These are phyloP conservation scores for Leiothrix lutea DNA, from an alignment of 2,113 vertebrate genomes.

Conservation along the genomic window DNA sequence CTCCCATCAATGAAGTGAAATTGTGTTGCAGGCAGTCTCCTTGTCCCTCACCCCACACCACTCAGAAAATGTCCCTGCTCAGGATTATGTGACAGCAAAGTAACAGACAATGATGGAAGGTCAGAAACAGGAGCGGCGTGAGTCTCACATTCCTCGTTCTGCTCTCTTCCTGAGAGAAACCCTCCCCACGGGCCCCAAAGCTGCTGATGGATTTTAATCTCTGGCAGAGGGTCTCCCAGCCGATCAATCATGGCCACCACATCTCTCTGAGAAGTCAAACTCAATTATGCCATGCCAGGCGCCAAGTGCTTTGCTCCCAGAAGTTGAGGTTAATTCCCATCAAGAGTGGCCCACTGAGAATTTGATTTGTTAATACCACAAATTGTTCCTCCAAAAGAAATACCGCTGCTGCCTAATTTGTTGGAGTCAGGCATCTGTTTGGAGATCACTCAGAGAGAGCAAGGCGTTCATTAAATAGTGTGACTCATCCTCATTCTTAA, in stretches of 20 bases:
- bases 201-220: background rate
- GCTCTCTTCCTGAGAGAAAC: background rate
- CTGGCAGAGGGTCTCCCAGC: background rate
- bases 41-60: fast-evolving
- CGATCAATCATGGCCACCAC: background rate
- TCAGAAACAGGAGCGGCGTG: fast-evolving
- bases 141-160: background rate
- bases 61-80: fast-evolving
- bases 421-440: background rate
- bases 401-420: background rate
- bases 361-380: constrained; percentile 19
- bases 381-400: constrained; percentile 16
- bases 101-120: background rate
- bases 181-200: fast-evolving
- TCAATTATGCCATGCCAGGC: background rate
- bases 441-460: background rate
- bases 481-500: background rate
- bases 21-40: fast-evolving
- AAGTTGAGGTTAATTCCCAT: constrained; percentile 32
- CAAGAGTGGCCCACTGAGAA: background rate
- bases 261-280: background rate
- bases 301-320: background rate
- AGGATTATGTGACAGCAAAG: background rate
- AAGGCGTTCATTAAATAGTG: background rate
- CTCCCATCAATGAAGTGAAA: background rate